A percentile compares a stretch with the other conserved stretches of the same genome.
phyloP scores from a whole-genome alignment of 92 coral and sea anemone genomes.

The Anthopleura xanthogrammica region DNA sequence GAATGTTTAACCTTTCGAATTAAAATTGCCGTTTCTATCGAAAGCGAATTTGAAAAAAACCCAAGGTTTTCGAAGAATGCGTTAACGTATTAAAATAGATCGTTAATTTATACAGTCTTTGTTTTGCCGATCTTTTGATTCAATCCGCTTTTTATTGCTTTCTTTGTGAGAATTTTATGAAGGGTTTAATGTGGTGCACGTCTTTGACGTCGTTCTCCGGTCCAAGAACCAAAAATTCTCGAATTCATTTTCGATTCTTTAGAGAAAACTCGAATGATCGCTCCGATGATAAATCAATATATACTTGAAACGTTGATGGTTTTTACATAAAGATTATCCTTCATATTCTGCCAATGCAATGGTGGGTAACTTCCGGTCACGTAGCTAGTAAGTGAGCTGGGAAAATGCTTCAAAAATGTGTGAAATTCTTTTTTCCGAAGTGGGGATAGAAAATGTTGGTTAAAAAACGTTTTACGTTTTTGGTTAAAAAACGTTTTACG shows the following conservation, averaged over 20 bases:
- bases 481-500: neutral
- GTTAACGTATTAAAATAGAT: neutral
- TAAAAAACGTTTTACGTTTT: neutral
- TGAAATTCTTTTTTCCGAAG: no score
- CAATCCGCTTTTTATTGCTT: neutral
- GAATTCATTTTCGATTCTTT: neutral
- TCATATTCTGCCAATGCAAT: neutral
- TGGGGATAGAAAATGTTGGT: neutral
- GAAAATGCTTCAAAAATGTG: no score
- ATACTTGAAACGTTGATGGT: neutral
- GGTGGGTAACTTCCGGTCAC: constrained; percentile 16
- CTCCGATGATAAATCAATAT: neutral
- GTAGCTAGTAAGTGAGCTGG: neutral
- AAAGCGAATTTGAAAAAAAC: neutral
- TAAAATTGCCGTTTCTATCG: neutral
- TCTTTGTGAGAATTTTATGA: neutral
- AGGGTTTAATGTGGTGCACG: neutral
- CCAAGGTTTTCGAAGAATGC: neutral
- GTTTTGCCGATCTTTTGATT: neutral
- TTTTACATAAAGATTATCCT: constrained; percentile 1
- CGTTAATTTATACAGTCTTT: neutral
- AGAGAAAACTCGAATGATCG: neutral
- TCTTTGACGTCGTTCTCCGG: neutral
- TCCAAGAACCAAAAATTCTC: neutral
- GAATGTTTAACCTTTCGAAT: neutral